These are phyloP conservation scores for Pampusana beccarii DNA, from an alignment of 2,113 vertebrate species.

Conservation along the genomic window DNA sequence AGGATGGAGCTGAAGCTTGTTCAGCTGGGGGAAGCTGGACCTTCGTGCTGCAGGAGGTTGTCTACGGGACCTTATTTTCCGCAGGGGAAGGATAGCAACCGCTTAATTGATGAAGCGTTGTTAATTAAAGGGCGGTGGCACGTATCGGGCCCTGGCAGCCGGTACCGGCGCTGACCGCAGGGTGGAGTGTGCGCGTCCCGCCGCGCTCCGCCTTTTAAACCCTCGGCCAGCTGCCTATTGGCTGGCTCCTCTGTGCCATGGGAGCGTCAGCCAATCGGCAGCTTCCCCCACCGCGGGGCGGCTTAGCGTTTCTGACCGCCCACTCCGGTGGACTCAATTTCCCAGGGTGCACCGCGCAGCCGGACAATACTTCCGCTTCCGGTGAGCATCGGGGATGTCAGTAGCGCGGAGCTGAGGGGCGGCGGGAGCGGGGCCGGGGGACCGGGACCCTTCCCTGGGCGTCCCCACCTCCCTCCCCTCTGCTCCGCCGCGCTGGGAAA, in stretches of 20 bases:
- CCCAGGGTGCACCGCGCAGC: background rate
- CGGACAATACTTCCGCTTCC: accelerated
- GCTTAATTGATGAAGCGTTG: too few species aligned
- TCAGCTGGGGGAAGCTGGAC: too few species aligned
- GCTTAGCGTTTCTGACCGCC: accelerated
- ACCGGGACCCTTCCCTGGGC: too few species aligned
- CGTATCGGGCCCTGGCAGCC: too few species aligned
- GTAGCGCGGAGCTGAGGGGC: accelerated
- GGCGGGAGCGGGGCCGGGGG: background rate
- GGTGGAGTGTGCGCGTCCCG: accelerated
- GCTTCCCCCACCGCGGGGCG: accelerated
- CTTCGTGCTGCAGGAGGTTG: background rate
- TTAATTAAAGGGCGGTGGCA: too few species aligned
- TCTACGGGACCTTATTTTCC: accelerated
- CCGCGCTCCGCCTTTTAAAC: background rate
- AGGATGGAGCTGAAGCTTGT: accelerated
- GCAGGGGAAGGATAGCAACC: accelerated
- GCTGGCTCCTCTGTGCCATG: accelerated
- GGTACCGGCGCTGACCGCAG: too few species aligned
- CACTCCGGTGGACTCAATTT: accelerated
- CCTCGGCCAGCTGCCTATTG: background rate
- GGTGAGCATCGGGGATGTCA: accelerated
- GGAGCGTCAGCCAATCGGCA: background rate
- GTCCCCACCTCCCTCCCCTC: accelerated
- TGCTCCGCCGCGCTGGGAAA: too few species aligned